These are phyloP conservation scores for Itoplectis maculator DNA, from an alignment of 2,888 invertebrate species.

Conservation along the genomic window DNA sequence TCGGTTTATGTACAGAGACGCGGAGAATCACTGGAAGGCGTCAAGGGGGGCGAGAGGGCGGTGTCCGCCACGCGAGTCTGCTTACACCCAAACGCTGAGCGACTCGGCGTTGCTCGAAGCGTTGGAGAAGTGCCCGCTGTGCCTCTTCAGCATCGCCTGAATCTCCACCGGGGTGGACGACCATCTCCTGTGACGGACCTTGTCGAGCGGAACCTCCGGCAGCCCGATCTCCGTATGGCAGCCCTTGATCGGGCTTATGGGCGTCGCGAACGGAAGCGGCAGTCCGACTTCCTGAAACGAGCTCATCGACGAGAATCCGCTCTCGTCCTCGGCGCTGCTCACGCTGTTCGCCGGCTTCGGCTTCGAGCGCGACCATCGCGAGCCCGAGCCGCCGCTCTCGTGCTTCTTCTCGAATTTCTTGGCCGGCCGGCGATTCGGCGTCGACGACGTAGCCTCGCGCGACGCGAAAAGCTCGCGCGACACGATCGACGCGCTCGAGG, in stretches of 20 bases:
- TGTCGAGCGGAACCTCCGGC: conserved; percentile 80
- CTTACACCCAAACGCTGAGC: conserved; percentile 82
- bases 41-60: no score
- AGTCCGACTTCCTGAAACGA: conserved; percentile 93
- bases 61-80: no score
- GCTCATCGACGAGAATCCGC: conserved; percentile 94
- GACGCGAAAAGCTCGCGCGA: conserved; percentile 33
- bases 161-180: conserved; percentile 82
- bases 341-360: conserved; percentile 77
- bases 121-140: conserved; percentile 76
- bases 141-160: conserved; percentile 79
- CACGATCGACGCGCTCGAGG: conserved; percentile 16
- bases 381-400: conserved; percentile 52
- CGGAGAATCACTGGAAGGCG: conserved; percentile 23
- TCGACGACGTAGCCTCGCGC: conserved; percentile 67
- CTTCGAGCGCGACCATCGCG: conserved; percentile 69
- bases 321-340: conserved; percentile 90
- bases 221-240: conserved; percentile 82
- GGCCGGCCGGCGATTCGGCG: conserved; percentile 69
- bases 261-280: conserved; percentile 82
- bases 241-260: conserved; percentile 76
- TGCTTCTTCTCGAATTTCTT: conserved; percentile 71
- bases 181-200: conserved; percentile 81
- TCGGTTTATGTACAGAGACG: conserved; percentile 49
- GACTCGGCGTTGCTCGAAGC: conserved; percentile 77